Evolutionary conservation across 2,888 invertebrate genomes (phyloP).

Genomic region (Odontomyia ornata): DNA sequence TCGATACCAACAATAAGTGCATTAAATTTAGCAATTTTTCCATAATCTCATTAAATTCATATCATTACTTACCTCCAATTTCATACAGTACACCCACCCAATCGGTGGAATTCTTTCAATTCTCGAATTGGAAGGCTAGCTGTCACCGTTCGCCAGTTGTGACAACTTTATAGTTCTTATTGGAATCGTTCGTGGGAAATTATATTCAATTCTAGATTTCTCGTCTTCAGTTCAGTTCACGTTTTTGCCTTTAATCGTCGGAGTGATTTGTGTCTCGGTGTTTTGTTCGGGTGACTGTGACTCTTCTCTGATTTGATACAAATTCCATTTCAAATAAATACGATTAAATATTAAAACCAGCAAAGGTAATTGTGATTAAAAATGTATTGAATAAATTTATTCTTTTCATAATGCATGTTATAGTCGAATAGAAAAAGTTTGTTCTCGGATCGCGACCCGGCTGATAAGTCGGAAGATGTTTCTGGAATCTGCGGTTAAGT

Average conservation of each 20-base stretch:
- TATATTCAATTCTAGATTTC: conserved; percentile 10
- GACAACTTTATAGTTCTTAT: conserved; percentile 11
- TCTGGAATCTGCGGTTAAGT: conserved; percentile 40
- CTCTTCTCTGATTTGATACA: neutral
- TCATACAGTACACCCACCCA: too few relatives aligned
- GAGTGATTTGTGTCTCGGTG: neutral
- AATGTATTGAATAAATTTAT: neutral
- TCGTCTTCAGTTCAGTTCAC: neutral
- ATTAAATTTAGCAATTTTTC: too few relatives aligned
- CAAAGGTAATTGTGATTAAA: neutral
- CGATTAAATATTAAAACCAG: neutral
- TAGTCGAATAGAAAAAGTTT: neutral
- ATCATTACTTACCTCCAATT: too few relatives aligned
- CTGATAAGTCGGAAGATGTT: conserved; percentile 42
- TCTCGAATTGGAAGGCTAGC: neutral
- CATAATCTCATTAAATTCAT: too few relatives aligned
- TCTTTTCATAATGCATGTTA: neutral
- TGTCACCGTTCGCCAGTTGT: neutral
- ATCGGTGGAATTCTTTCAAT: too few relatives aligned
- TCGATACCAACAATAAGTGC: too few relatives aligned
- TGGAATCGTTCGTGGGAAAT: neutral
- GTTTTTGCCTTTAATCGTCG: conserved; percentile 3
- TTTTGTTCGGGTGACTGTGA: neutral
- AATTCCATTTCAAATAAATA: neutral
- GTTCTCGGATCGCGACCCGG: conserved; percentile 17